A percentile compares a stretch with the other conserved stretches of the same genome.
These are phyloP conservation scores for Dendrolimus kikuchii DNA, from an alignment of 1,140 invertebrate genomes.

Conservation along the genomic window DNA sequence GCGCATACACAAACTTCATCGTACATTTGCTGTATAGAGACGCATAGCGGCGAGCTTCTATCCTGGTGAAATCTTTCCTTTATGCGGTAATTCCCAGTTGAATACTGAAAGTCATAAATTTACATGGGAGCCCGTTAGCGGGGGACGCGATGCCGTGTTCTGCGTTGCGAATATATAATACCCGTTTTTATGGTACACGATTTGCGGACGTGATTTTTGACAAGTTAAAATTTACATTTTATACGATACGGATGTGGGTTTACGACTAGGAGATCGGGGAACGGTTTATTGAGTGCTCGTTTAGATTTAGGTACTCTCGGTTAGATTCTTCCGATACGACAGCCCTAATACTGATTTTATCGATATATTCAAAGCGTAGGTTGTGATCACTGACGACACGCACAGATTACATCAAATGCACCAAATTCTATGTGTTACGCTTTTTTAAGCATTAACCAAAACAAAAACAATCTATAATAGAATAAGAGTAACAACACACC, in stretches of 20 bases:
- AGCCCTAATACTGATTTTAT: too few species aligned
- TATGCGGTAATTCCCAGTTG: constrained; percentile 49
- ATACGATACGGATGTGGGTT: constrained; percentile 23
- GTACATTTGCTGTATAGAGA: constrained; percentile 28
- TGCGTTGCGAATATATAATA: constrained; percentile 45
- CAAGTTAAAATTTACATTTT: constrained; percentile 58
- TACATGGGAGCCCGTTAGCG: constrained; percentile 39
- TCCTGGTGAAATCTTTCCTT: constrained; percentile 39
- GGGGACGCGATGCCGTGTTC: constrained; percentile 27
- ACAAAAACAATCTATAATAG: too few species aligned
- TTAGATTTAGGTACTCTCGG: too few species aligned
- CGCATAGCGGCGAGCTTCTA: constrained; percentile 21
- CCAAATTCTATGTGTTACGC: too few species aligned
- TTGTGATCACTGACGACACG: too few species aligned
- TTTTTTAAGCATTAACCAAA: too few species aligned
- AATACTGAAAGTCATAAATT: constrained; percentile 61
- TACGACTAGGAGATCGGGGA: not conserved
- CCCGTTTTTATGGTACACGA: constrained; percentile 53
- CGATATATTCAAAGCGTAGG: too few species aligned
- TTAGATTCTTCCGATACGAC: too few species aligned
- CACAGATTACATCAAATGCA: too few species aligned
- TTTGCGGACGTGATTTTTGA: constrained; percentile 59
- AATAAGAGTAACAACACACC: too few species aligned
- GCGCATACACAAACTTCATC: constrained; percentile 18
- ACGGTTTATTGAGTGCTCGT: not conserved